phyloP scores from a whole-genome alignment of 2,797 vertebrate genomes.

The Morus bassanus region DNA sequence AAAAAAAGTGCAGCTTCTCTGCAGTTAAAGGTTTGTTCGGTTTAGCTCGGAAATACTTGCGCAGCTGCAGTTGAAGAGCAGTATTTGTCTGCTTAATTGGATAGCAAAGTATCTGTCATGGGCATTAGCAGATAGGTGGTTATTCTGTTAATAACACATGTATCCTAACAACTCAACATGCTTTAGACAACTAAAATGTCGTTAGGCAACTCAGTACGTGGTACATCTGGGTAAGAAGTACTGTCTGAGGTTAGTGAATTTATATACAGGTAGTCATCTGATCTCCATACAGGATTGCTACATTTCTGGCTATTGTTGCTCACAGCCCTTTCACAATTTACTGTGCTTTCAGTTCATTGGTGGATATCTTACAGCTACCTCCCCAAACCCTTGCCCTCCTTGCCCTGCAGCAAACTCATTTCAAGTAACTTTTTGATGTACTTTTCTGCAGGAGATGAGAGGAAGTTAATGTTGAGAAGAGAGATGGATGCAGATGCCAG shows the following conservation, averaged over 20 bases:
- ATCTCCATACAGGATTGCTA: not conserved
- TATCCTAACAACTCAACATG: not conserved
- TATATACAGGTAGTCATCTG: not conserved
- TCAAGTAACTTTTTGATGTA: not conserved
- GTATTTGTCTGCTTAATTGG: not conserved
- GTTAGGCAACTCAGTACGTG: not conserved
- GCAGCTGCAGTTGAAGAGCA: not conserved
- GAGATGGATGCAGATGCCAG: slow-evolving; percentile 35
- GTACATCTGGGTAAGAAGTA: not conserved
- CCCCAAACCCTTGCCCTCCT: not conserved
- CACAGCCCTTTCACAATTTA: not conserved
- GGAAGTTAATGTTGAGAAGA: slow-evolving; percentile 42
- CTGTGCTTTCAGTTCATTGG: not conserved
- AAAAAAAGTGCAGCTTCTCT: not conserved
- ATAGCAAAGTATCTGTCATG: not conserved
- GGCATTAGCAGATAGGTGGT: not conserved
- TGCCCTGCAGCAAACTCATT: not conserved
- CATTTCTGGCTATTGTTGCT: not conserved
- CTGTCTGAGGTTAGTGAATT: not conserved
- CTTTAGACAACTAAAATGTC: not conserved
- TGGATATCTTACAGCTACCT: not conserved
- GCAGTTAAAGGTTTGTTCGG: not conserved
- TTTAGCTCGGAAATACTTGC: not conserved
- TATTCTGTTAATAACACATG: not conserved
- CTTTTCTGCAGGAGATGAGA: slow-evolving; percentile 41